Evolutionary conservation across 1,140 invertebrate genomes (phyloP), one percentile per base, ranked within the genome.

Genomic region (Wasmannia auropunctata): DNA sequence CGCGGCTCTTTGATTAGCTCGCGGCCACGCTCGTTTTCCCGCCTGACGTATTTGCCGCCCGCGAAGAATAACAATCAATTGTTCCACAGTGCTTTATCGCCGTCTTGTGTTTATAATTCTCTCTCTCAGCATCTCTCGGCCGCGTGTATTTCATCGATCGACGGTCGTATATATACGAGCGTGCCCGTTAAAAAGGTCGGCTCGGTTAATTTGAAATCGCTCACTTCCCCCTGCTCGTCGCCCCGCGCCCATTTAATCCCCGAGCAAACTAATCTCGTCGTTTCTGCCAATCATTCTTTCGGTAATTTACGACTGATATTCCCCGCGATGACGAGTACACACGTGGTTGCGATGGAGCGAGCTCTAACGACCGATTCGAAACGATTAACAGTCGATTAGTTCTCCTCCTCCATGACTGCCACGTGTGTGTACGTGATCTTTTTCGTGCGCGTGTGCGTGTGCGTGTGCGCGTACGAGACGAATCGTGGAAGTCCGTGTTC

Each of bases 401-500:
- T 25, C 28, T 46, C 2, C 11, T 54, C 25, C 31, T 56, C 2
- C 10, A n/a, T 11, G 51, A 46, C 0, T 49, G 6, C 8, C n/a
- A 7, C 16, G 16, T 14, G 46, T 10, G 65, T 40, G 56, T 34
- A 2, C 54, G 25, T 31, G n/a, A n/a, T n/a, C n/a, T n/a, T n/a
- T n/a, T n/a, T n/a, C n/a, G 19, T 8, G 28, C 28, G 28, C n/a
- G 14, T 22, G 16, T 14, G 46, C 16, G 65, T 40, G 56, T 34
- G 4, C 54, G 25, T 31, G n/a, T 31, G 31, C 19, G 10, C 25
- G 56, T 51, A 51, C 28, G 43, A 81, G 46, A 49, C 46, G 86
- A 88, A 67, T 88, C 77, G 83, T 76, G 60, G 62, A 87, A 85
- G 69, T n/a, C 40, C 67, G 65, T 81, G 8, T n/a, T 46, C 80